phyloP scores from a whole-genome alignment of 2,888 invertebrate species.

The Himalopsyche kuldschensis region DNA sequence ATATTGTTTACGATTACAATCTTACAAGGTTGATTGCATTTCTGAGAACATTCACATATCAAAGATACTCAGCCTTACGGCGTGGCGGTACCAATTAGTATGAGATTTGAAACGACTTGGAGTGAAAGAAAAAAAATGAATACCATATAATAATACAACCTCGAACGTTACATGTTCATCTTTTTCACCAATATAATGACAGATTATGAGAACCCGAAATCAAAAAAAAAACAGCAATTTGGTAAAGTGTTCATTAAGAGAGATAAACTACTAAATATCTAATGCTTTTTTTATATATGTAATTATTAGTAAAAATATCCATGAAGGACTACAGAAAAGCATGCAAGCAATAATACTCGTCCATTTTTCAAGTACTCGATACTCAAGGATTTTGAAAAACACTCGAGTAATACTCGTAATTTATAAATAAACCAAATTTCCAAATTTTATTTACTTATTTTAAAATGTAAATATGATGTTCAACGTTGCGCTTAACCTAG shows the following conservation, averaged over 20 bases:
- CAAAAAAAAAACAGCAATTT: background rate
- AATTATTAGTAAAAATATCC: no score
- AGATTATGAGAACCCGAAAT: background rate
- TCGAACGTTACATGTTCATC: background rate
- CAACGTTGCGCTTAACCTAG: no score
- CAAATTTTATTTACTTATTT: no score
- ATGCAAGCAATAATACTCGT: no score
- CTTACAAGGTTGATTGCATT: background rate
- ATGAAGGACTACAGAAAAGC: no score
- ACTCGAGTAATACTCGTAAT: no score
- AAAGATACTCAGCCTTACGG: background rate
- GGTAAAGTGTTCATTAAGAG: background rate
- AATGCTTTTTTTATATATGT: background rate
- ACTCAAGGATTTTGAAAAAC: no score
- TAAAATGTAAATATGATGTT: no score
- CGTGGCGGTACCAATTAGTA: background rate
- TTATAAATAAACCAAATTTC: no score
- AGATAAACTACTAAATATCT: background rate
- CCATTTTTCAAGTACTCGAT: no score
- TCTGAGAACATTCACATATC: background rate
- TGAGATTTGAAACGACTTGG: background rate
- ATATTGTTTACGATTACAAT: no score
- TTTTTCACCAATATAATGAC: background rate
- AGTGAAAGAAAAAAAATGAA: background rate
- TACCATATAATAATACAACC: background rate